Evolutionary conservation across 1,140 invertebrate species (phyloP), one percentile per base, ranked within the genome.

Genomic region (Bathynomus jamesi): DNA sequence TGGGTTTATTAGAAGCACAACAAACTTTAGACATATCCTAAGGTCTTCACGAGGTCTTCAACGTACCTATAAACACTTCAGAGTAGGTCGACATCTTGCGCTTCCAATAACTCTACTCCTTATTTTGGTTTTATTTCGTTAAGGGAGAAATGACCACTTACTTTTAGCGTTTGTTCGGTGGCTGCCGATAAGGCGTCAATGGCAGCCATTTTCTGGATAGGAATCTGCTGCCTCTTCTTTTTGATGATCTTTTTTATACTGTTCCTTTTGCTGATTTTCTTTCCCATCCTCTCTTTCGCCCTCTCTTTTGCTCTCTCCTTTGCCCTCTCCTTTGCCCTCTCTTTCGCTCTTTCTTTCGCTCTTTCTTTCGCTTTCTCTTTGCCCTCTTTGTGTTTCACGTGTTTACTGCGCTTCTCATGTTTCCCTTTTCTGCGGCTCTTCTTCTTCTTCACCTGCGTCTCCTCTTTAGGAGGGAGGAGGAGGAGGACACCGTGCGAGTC

Each of bases 141-240:
- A n/a, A n/a, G n/a, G n/a, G n/a, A n/a, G 68, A 73, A 73, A 76
- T 63, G 30, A 69, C 61, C 66, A 76, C 79, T 80, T 81, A 86
- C 85, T 80, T 92, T 91, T 4, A 93, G 83, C 25, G 91, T 91
- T 83, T 93, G 90, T 81, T 93, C 91, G 0, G 89, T 90, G 3
- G 89, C 89, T 76, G 89, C 83, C 79, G 88, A 88, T 3, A 94
- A 82, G 0, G 90, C 91, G 79, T 91, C 90, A 69, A 91, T 87
- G 8, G 87, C 88, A 7, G 87, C 85, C 74, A 84, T 84, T 78
- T 85, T 87, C 78, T 84, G 85, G 11, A 82, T 81, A 80, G 73
- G 71, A 84, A 83, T 84, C 82, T 83, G 83, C 85, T 77, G 80
- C 84, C 80, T 84, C 80, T 76, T 83, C 78, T 75, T 73, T 78